phyloP scores from a whole-genome alignment of 2,113 vertebrate species.

The Sinocyclocheilus maitianheensis region DNA sequence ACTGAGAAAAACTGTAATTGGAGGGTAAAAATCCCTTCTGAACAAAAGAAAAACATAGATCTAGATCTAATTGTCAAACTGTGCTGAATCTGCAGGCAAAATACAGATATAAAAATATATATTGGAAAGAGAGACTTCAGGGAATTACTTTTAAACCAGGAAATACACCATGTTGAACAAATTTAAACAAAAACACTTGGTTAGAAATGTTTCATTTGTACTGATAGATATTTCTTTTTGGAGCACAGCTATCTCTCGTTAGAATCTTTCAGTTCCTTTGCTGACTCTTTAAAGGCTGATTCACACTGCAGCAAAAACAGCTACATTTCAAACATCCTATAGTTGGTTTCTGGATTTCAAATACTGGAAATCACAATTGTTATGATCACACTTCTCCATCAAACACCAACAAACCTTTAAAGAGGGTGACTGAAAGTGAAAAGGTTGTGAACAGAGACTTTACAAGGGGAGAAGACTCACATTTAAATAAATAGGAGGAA shows the following conservation, averaged over 20 bases:
- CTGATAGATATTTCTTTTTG: neutral
- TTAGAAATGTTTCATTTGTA: neutral
- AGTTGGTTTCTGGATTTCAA: neutral
- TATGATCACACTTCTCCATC: neutral
- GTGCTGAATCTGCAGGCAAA: neutral
- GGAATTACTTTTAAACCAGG: neutral
- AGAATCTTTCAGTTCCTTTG: neutral
- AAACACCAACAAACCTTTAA: slow-evolving; percentile 4
- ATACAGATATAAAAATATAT: neutral
- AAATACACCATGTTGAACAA: neutral
- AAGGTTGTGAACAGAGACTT: neutral
- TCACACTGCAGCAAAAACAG: neutral
- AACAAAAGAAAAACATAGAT: neutral
- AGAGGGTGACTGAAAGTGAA: neutral
- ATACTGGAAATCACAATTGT: neutral
- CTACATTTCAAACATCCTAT: neutral
- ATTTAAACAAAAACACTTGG: neutral
- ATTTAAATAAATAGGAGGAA: neutral
- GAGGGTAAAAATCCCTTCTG: neutral
- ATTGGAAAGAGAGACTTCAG: neutral
- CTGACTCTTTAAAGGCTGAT: neutral
- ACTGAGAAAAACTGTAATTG: neutral
- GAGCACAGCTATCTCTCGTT: neutral
- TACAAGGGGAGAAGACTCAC: neutral
- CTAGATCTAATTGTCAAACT: slow-evolving; percentile 12